A percentile compares a stretch with the other conserved stretches of the same genome.
These are phyloP conservation scores for Aphelinus certus DNA, from an alignment of 1,140 invertebrate genomes.

Conservation along the genomic window DNA sequence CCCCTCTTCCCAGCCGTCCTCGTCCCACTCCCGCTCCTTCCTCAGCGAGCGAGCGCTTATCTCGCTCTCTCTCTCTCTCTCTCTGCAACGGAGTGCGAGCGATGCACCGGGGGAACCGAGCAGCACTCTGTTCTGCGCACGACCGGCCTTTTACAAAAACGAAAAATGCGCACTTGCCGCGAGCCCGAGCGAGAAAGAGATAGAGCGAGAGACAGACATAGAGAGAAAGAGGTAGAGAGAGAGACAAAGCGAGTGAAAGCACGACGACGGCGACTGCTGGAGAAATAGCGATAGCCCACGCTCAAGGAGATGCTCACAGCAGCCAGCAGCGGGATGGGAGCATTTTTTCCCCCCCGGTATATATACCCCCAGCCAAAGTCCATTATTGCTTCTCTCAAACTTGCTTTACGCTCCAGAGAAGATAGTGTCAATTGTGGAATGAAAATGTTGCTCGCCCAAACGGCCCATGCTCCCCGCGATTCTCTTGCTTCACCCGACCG, in stretches of 20 bases:
- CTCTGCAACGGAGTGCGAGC: constrained; percentile 13
- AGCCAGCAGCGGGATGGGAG: constrained; percentile 16
- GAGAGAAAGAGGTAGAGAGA: neutral
- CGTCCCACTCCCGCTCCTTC: constrained; percentile 38
- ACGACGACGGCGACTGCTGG: constrained; percentile 15
- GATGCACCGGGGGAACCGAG: constrained; percentile 31
- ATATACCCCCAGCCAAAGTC: neutral
- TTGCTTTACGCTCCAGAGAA: constrained; percentile 31
- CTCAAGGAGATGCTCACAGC: constrained; percentile 12
- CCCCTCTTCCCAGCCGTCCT: constrained; percentile 7
- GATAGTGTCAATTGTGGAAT: constrained; percentile 40
- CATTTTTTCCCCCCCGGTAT: constrained; percentile 8
- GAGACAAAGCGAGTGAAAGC: neutral
- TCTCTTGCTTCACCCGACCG: neutral
- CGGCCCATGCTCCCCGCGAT: constrained; percentile 35
- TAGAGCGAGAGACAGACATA: neutral
- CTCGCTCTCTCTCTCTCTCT: constrained; percentile 37
- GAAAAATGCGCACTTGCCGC: neutral
- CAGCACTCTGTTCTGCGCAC: constrained; percentile 17
- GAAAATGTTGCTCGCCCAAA: constrained; percentile 37
- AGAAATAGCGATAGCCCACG: constrained; percentile 35
- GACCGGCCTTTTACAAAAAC: neutral
- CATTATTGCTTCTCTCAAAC: constrained; percentile 39
- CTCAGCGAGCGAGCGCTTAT: constrained; percentile 37
- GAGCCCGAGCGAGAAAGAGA: constrained; percentile 2